Percentiles rank a stretch among this genome's conserved stretches.
Evolutionary conservation across 2,888 invertebrate species (phyloP).

Genomic region (Sinhomidia bicolor): DNA sequence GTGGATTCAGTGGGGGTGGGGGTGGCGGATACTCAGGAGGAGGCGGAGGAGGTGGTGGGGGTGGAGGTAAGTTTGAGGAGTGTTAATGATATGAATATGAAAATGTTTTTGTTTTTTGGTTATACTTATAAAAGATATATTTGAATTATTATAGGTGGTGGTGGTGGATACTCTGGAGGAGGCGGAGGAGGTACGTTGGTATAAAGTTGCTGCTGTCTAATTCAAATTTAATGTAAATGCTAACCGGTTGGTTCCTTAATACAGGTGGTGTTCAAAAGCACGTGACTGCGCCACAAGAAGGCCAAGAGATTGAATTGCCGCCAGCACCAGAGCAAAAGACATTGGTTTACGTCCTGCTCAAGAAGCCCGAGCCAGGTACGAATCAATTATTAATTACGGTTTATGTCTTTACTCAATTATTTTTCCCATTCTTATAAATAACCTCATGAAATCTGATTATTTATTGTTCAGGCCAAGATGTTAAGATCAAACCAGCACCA

Average conservation of each 20-base stretch:
- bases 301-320: conserved; percentile 71
- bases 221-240: not conserved
- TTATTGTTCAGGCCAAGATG: conserved; percentile 51
- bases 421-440: too few species aligned
- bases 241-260: not conserved
- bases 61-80: not conserved
- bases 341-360: conserved; percentile 68
- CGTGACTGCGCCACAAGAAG: conserved; percentile 70
- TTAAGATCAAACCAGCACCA: conserved; percentile 73
- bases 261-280: conserved; percentile 69
- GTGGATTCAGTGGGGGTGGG: conserved; percentile 46
- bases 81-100: too few species aligned
- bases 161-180: conserved; percentile 51
- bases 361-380: conserved; percentile 70
- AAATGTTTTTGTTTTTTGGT: too few species aligned
- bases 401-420: too few species aligned
- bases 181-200: conserved; percentile 22
- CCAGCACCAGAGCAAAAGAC: conserved; percentile 69
- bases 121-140: not conserved
- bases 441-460: too few species aligned
- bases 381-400: not conserved
- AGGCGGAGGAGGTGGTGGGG: conserved; percentile 20
- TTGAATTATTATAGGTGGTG: conserved; percentile 1
- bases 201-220: not conserved
- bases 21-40: conserved; percentile 56